These are phyloP conservation scores for Martes martes DNA, from an alignment of 2,113 vertebrate genomes.

Conservation along the genomic window DNA sequence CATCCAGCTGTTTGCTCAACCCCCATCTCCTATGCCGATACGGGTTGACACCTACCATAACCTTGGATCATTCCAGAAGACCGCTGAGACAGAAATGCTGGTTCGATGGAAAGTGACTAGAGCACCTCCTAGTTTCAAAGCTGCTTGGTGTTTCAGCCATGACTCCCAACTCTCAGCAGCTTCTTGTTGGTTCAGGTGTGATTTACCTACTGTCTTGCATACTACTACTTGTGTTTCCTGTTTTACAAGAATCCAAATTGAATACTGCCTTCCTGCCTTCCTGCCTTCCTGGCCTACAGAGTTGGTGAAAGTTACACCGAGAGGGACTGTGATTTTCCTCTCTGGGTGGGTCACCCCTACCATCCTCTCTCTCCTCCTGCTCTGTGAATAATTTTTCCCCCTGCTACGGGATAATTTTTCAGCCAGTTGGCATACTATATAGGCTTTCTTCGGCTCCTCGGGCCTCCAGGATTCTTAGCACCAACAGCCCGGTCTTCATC, in stretches of 20 bases:
- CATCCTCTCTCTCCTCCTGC: not conserved
- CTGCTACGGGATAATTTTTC: not conserved
- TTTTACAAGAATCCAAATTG: conserved; percentile 24
- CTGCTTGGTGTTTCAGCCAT: not conserved
- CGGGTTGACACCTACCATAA: not conserved
- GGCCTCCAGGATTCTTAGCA: not conserved
- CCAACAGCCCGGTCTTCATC: not conserved
- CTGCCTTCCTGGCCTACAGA: conserved; percentile 4
- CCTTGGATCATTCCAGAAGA: not conserved
- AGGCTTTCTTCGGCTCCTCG: not conserved
- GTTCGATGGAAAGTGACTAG: not conserved
- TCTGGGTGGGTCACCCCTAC: not conserved
- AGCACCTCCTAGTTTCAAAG: not conserved
- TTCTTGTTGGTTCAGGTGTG: conserved; percentile 46
- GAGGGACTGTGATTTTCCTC: conserved; percentile 9
- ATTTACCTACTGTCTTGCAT: conserved; percentile 56
- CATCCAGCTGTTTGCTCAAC: not conserved
- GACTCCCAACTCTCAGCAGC: not conserved
- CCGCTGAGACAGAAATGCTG: conserved; percentile 10
- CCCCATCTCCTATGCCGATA: not conserved
- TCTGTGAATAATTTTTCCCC: not conserved
- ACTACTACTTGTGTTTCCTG: conserved; percentile 18
- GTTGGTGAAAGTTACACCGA: not conserved
- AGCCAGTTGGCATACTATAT: not conserved
- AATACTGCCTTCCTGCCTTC: conserved; percentile 54